A percentile compares a stretch with the other conserved stretches of the same genome.
Conservation (phyloP, 2,113 vertebrate genomes). For the Gopherus evgoodei region DNA sequence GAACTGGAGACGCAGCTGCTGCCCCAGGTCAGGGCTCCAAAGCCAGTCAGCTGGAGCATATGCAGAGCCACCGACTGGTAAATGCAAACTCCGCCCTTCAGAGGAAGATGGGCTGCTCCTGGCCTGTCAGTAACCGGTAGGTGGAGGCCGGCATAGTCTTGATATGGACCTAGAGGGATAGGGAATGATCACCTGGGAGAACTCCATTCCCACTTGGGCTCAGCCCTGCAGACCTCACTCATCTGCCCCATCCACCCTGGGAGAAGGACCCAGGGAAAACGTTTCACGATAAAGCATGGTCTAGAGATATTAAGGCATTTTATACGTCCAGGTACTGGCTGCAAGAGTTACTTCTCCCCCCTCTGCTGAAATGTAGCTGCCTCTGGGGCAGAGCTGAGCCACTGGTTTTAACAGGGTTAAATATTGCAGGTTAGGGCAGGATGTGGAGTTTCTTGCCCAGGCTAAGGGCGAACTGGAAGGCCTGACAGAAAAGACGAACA, state of each 20-base stretch:
- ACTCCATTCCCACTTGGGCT: not conserved
- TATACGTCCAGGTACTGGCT: not conserved
- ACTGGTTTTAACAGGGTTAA: not conserved
- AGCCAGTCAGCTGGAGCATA: not conserved
- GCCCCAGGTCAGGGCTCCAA: not conserved
- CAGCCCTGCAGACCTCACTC: not conserved
- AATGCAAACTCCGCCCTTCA: conserved; percentile 58
- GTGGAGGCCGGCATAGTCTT: conserved; percentile 98
- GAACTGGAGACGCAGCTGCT: not conserved
- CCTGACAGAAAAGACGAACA: not conserved
- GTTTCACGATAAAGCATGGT: not conserved
- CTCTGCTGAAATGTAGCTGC: not conserved
- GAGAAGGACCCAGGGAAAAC: not conserved
- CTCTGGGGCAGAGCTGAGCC: not conserved
- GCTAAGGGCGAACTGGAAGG: not conserved
- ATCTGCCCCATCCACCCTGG: not conserved
- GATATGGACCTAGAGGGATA: conserved; percentile 87
- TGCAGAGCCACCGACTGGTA: accelerated
- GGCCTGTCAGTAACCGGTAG: conserved; percentile 92
- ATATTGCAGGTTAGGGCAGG: not conserved
- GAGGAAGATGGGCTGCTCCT: conserved; percentile 93
- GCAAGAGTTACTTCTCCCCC: not conserved
- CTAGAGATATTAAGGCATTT: not conserved
- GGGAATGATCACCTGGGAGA: not conserved
- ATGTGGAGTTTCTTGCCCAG: not conserved